phyloP scores from a whole-genome alignment of 2,888 invertebrate genomes.

The Antitype chi region DNA sequence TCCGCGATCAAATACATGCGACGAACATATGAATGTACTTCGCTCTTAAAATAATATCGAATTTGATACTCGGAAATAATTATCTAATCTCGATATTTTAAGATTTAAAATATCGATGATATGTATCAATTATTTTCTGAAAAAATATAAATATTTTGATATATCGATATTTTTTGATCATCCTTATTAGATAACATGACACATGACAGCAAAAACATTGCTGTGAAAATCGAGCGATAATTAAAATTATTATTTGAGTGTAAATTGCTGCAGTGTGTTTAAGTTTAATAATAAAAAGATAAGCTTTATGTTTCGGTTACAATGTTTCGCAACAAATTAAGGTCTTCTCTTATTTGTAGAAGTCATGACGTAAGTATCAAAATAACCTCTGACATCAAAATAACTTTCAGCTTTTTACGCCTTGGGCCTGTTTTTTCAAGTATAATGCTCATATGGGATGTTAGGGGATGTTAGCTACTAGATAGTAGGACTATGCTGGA shows the following conservation, averaged over 20 bases:
- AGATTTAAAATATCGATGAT: too few species aligned
- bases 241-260: neutral
- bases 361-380: conserved; percentile 74
- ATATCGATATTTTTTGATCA: too few species aligned
- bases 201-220: neutral
- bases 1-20: too few species aligned
- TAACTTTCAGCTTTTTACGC: conserved; percentile 5
- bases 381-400: conserved; percentile 50
- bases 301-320: conserved; percentile 1
- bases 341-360: conserved; percentile 66
- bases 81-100: too few species aligned
- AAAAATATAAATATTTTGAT: too few species aligned
- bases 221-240: conserved; percentile 9
- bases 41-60: too few species aligned
- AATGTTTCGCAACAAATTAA: conserved; percentile 80
- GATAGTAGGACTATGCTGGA: neutral
- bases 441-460: neutral
- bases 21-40: too few species aligned
- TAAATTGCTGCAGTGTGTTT: conserved; percentile 4
- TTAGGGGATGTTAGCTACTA: neutral
- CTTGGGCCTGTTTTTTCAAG: neutral
- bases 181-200: conserved; percentile 13
- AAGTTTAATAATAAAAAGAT: neutral
- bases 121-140: too few species aligned
- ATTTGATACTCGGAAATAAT: too few species aligned